phyloP scores from a whole-genome alignment of 2,888 invertebrate species.

The Argyra leucocephala region DNA sequence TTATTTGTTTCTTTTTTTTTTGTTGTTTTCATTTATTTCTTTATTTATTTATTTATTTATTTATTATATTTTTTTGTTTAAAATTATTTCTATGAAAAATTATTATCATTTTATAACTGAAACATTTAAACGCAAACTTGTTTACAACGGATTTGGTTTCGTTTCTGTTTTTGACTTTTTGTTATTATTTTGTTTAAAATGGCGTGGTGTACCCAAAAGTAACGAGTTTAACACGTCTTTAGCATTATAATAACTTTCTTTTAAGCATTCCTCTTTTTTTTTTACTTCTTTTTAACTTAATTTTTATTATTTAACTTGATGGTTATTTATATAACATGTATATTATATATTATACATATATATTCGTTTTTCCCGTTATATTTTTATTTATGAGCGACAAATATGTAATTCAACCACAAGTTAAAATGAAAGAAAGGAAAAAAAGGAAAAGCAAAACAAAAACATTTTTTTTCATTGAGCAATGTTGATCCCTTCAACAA shows the following conservation, averaged over 20 bases:
- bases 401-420: slow-evolving; percentile 2
- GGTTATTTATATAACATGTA: not conserved
- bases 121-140: slow-evolving; percentile 1
- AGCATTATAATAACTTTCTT: slow-evolving; percentile 1
- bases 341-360: not conserved
- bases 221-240: slow-evolving; percentile 6
- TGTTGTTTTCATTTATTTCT: not conserved
- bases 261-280: not conserved
- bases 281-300: not conserved
- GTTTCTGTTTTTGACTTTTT: not conserved
- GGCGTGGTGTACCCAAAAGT: not conserved
- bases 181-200: not conserved
- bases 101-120: not conserved
- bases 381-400: slow-evolving; percentile 3
- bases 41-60: too few species aligned
- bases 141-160: not conserved
- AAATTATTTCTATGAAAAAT: slow-evolving; percentile 1
- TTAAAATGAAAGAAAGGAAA: not conserved
- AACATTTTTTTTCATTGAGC: not conserved
- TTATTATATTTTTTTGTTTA: not conserved
- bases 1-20: not conserved
- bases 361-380: not conserved
- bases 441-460: not conserved
- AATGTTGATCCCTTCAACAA: not conserved
- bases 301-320: slow-evolving; percentile 3